These are phyloP conservation scores for Drosophila sordidula DNA, from an alignment of 2,888 invertebrate genomes.

Conservation along the genomic window DNA sequence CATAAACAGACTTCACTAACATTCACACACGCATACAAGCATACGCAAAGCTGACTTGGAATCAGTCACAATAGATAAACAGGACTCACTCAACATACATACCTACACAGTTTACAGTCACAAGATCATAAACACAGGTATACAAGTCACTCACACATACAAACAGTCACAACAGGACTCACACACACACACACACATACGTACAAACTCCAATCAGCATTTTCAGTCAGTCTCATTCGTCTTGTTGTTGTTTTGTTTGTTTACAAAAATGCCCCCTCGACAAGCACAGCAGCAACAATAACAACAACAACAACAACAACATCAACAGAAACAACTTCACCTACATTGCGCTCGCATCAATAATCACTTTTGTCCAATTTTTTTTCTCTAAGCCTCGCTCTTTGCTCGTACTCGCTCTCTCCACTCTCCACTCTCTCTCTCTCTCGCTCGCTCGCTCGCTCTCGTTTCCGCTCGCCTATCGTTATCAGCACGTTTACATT, in stretches of 20 bases:
- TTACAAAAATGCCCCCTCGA: conserved; percentile 12
- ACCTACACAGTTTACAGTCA: too few relatives aligned
- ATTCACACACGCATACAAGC: too few relatives aligned
- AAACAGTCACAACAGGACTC: too few relatives aligned
- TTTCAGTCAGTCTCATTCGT: conserved; percentile 18
- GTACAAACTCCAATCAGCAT: conserved; percentile 8
- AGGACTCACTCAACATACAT: too few relatives aligned
- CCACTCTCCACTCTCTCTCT: conserved; percentile 11
- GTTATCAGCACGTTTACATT: conserved; percentile 49
- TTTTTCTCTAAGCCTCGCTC: conserved; percentile 41
- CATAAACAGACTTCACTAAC: too few relatives aligned
- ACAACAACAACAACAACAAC: conserved; percentile 6
- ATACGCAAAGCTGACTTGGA: too few relatives aligned
- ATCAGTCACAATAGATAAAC: too few relatives aligned
- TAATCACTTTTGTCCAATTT: conserved; percentile 20
- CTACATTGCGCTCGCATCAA: conserved; percentile 31
- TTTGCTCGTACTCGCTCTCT: conserved; percentile 38
- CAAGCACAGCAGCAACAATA: neutral
- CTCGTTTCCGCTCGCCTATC: conserved; percentile 24
- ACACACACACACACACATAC: neutral
- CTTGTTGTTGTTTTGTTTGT: conserved; percentile 27
- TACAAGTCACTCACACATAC: neutral
- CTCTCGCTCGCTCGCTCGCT: conserved; percentile 25
- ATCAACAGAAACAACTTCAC: conserved; percentile 22
- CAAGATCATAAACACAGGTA: too few relatives aligned